Conservation (phyloP, 2,113 vertebrate genomes). For the Ranitomeya variabilis region DNA sequence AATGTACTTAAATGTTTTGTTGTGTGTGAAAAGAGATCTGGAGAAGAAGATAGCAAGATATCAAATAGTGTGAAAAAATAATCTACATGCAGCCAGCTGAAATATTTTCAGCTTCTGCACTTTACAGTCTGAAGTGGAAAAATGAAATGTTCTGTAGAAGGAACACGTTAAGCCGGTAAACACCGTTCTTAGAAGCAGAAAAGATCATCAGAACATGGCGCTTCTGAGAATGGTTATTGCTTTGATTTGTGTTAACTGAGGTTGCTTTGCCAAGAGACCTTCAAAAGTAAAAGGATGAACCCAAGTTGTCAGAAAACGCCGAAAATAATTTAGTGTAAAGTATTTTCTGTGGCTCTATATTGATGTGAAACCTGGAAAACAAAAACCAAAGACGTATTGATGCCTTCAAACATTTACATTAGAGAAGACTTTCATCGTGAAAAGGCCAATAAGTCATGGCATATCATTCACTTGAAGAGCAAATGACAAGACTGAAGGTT, state of each 20-base stretch:
- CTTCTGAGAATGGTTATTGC: neutral
- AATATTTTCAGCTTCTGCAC: constrained; percentile 17
- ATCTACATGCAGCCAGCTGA: neutral
- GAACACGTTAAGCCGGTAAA: constrained; percentile 5
- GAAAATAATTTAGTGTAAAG: neutral
- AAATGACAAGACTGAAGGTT: neutral
- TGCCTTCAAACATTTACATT: neutral
- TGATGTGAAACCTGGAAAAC: neutral
- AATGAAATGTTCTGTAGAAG: neutral
- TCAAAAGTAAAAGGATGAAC: neutral
- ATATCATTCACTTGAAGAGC: neutral
- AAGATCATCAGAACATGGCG: neutral
- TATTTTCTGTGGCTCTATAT: neutral
- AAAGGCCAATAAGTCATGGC: neutral
- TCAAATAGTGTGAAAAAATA: constrained; percentile 3
- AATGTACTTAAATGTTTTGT: neutral
- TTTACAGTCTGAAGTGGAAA: constrained; percentile 6
- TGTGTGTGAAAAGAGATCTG: constrained; percentile 19
- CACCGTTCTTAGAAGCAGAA: constrained; percentile 2
- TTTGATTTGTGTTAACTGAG: neutral
- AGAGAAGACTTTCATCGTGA: neutral
- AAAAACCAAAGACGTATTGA: neutral
- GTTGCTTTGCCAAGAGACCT: neutral
- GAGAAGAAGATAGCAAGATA: constrained; percentile 5
- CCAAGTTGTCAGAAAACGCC: neutral